Percentiles rank a stretch among this genome's conserved stretches.
Conservation (phyloP, 1,140 invertebrate genomes). For the Diabrotica virgifera region DNA sequence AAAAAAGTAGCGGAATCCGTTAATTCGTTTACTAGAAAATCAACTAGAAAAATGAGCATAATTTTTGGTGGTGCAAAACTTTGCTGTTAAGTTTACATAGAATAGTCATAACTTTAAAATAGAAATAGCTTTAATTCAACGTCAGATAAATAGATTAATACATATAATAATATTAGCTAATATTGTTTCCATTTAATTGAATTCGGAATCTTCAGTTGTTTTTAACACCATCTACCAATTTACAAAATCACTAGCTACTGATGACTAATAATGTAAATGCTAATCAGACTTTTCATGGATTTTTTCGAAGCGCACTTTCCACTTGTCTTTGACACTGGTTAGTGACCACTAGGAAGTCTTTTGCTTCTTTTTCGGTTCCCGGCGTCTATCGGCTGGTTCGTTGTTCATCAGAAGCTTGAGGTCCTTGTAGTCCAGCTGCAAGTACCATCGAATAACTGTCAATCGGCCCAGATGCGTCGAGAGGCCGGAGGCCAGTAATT, state of each 20-base stretch:
- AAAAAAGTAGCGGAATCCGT: no score
- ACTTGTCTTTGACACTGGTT: slow-evolving; percentile 22
- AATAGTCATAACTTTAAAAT: no score
- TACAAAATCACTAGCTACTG: slow-evolving; percentile 12
- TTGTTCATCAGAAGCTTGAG: slow-evolving; percentile 52
- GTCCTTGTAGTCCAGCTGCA: slow-evolving; percentile 54
- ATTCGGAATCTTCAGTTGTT: background rate
- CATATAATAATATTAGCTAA: no score
- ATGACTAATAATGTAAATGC: slow-evolving; percentile 19
- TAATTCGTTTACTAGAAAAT: no score
- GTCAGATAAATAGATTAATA: no score
- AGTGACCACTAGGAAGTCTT: slow-evolving; percentile 54
- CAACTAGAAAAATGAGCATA: no score
- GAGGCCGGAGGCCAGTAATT: slow-evolving; percentile 42
- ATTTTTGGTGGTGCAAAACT: no score
- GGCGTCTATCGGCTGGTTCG: slow-evolving; percentile 38
- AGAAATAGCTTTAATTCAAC: no score
- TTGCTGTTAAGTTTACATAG: no score
- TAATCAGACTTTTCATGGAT: slow-evolving; percentile 40
- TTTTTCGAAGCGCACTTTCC: slow-evolving; percentile 34
- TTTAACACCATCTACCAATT: background rate
- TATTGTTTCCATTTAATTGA: background rate
- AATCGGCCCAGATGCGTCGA: slow-evolving; percentile 42
- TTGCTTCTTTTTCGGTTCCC: slow-evolving; percentile 57
- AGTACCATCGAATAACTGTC: slow-evolving; percentile 45